Percentiles rank a stretch among this genome's conserved stretches.
Evolutionary conservation across 2,888 invertebrate genomes (phyloP).

Genomic region (Drosophila demipolita): DNA sequence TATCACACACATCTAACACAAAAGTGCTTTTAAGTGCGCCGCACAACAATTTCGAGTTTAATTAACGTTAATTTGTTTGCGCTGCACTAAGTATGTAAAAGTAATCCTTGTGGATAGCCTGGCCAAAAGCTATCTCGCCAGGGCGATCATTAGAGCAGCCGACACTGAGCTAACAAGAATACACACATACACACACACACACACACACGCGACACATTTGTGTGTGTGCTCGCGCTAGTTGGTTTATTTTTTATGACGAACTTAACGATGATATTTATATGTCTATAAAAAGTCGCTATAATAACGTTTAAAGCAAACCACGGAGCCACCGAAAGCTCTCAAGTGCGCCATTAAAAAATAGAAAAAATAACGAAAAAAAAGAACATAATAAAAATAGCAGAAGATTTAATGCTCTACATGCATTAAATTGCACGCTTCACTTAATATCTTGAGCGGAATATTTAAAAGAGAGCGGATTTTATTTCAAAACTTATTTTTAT

Average conservation of each 20-base stretch:
- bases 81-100: slow-evolving; percentile 62
- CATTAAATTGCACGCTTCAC: neutral
- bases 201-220: slow-evolving; percentile 15
- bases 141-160: slow-evolving; percentile 59
- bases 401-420: slow-evolving; percentile 16
- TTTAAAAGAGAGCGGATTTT: neutral
- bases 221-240: slow-evolving; percentile 37
- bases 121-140: slow-evolving; percentile 56
- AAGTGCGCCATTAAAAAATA: slow-evolving; percentile 70
- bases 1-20: slow-evolving; percentile 53
- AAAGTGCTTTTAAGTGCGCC: slow-evolving; percentile 68
- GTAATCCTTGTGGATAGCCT: slow-evolving; percentile 60
- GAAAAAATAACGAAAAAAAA: slow-evolving; percentile 14
- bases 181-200: slow-evolving; percentile 22
- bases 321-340: slow-evolving; percentile 50
- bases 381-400: slow-evolving; percentile 1
- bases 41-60: slow-evolving; percentile 73
- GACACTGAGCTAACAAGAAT: neutral
- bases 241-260: slow-evolving; percentile 66
- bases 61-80: slow-evolving; percentile 75
- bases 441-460: neutral
- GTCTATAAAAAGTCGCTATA: slow-evolving; percentile 72
- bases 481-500: neutral
- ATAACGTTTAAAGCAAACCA: slow-evolving; percentile 71
- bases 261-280: slow-evolving; percentile 76